Evolutionary conservation across 2,888 invertebrate species (phyloP).

Genomic region (Drosophila mimetica): DNA sequence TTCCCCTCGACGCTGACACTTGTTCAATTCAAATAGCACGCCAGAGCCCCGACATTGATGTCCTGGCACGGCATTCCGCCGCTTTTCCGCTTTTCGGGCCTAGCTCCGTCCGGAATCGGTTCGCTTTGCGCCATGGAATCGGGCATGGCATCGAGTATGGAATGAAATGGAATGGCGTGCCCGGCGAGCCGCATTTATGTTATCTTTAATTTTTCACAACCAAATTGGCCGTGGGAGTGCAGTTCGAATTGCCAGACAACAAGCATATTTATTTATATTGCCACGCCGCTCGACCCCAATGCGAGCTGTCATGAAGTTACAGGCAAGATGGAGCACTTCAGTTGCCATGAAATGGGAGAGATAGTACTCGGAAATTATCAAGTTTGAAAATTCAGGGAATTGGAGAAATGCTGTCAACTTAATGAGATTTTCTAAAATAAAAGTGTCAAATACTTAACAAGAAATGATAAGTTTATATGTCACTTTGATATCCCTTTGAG

Average conservation of each 20-base stretch:
- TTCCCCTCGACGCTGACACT: slow-evolving; percentile 77
- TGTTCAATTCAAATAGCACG: slow-evolving; percentile 79
- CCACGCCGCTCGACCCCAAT: slow-evolving; percentile 39
- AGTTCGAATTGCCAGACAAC: slow-evolving; percentile 71
- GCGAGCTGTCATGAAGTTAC: slow-evolving; percentile 34
- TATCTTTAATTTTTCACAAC: slow-evolving; percentile 78
- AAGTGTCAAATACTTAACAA: neutral
- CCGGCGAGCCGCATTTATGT: slow-evolving; percentile 74
- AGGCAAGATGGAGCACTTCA: slow-evolving; percentile 21
- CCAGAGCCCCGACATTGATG: slow-evolving; percentile 73
- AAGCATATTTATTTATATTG: slow-evolving; percentile 68
- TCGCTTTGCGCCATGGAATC: neutral
- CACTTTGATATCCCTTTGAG: too few relatives aligned
- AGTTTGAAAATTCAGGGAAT: neutral
- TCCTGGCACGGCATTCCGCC: slow-evolving; percentile 74
- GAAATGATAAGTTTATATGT: too few relatives aligned
- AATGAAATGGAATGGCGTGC: slow-evolving; percentile 43
- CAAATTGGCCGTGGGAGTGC: slow-evolving; percentile 77
- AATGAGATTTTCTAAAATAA: neutral
- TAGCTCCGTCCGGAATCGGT: slow-evolving; percentile 17
- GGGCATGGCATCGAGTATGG: neutral
- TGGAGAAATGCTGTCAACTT: neutral
- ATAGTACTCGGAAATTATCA: neutral
- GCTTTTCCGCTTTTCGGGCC: slow-evolving; percentile 33
- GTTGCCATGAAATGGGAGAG: slow-evolving; percentile 1